phyloP scores from a whole-genome alignment of 2,888 invertebrate genomes.

The Sycophila texana region DNA sequence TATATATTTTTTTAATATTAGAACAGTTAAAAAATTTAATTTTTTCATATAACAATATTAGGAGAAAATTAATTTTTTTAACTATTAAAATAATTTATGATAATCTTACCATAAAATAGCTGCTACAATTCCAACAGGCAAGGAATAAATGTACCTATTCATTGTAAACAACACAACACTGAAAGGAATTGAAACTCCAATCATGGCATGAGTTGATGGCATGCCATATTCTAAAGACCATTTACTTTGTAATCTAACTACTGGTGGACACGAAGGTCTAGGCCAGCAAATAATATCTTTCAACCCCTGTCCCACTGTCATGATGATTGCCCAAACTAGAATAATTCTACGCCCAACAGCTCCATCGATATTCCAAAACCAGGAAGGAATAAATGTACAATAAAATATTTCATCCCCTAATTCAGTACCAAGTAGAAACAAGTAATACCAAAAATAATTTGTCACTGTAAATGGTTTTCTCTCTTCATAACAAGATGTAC shows the following conservation, averaged over 20 bases:
- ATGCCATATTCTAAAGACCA: constrained; percentile 96
- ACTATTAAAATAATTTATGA: no score
- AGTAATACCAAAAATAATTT: constrained; percentile 89
- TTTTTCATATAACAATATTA: not conserved
- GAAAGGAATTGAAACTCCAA: constrained; percentile 91
- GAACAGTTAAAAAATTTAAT: not conserved
- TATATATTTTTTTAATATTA: no score
- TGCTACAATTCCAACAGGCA: constrained; percentile 78
- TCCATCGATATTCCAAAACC: constrained; percentile 96
- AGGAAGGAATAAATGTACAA: constrained; percentile 92
- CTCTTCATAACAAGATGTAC: constrained; percentile 72
- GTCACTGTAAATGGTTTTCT: constrained; percentile 78
- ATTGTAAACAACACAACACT: constrained; percentile 88
- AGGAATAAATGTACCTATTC: constrained; percentile 86
- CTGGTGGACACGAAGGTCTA: constrained; percentile 88
- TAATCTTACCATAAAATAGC: constrained; percentile 79
- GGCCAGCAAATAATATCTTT: constrained; percentile 94
- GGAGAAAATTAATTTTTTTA: not conserved
- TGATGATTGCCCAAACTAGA: constrained; percentile 87
- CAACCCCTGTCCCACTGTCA: constrained; percentile 91
- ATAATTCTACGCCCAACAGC: constrained; percentile 89
- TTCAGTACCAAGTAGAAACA: constrained; percentile 90
- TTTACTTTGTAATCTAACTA: constrained; percentile 88
- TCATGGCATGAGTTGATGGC: constrained; percentile 97
- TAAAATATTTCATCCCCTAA: constrained; percentile 95